Base-by-base conservation (phyloP, 2,113 vertebrate species). In the Pipa parva region DNA sequence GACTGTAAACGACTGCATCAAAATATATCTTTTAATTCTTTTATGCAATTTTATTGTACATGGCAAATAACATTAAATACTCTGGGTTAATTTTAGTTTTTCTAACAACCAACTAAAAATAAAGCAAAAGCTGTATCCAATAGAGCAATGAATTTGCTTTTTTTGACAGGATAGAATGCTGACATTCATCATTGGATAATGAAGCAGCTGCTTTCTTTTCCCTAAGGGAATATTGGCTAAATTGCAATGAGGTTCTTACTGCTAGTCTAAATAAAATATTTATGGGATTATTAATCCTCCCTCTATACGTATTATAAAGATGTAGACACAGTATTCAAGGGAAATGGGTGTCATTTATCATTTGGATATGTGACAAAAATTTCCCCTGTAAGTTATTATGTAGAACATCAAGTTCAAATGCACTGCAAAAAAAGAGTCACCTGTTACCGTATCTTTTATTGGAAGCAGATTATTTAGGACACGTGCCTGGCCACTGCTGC, bases 241-340 rank as follows among this genome's bases (percentile, higher is more conserved):
- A 54, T 70, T 54, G 65, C 31, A 12, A 39, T 37, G 31, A 54
- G 33, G 25, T 37, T 69, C 57, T 31, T 24, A 54, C 46, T 61
- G 25, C 26, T 61, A n/a, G 25, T 13, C 25, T 39, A 27, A 60
- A 70, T 70, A 54, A 61, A 70, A 54, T 42, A 70, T 70, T 70
- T 29, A 70, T 70, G 26, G 31, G 25, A 17, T 28, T 52, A 59
- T 45, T 45, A 54, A 61, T 54, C 17, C 25, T 31, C 4, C 7
- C 17, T 37, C 17, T 37, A 29, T 39, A 68, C 29, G 4, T 27
- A 37, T 68, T 11, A 67, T 59, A 46, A n/a, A n/a, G n/a, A n/a
- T n/a, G n/a, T n/a, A n/a, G n/a, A n/a, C n/a, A n/a, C n/a, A n/a
- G n/a, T n/a, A n/a, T n/a, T n/a, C n/a, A n/a, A n/a, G n/a, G n/a